Evolutionary conservation across 2,888 invertebrate species (phyloP), one percentile per base, ranked within the genome.

Genomic region (Cantharis lateralis): DNA sequence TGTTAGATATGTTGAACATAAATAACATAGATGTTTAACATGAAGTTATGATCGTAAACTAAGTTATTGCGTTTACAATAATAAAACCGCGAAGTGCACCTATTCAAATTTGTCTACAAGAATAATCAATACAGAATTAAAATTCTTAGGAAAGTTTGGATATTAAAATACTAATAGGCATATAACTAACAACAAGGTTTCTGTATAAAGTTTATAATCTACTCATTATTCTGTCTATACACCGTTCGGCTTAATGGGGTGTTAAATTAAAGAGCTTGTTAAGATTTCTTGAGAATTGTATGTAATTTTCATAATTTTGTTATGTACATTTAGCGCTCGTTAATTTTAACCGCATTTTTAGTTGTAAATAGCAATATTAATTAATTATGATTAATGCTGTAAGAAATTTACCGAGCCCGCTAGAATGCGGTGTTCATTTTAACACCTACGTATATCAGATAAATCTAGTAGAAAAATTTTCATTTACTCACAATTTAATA

Each of bases 191-290:
- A 70, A 18, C 10, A 24, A 70, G n/a, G 70, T 24, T 28, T 18
- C 20, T 62, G 16, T 16, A 48, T n/a, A 24, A 70, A 70, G 48
- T 26, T 24, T 62, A 20, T 48, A 20, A 69, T 70, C 70, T 74
- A 70, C 70, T 70, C 70, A 76, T 70, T 72, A 73, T 73, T 70
- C 70, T 73, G 70, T 72, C 70, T 73, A 73, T 72, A 73, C 73
- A 73, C 70, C 72, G 72, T 70, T 70, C 70, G 70, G 68, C 72
- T 72, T 76, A 76, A 76, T 76, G 72, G 73, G 68, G 76, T 73
- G 76, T 76, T 76, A 76, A 76, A 76, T 76, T 76, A 73, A 76
- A 73, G 73, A 73, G 73, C 76, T 73, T 70, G 76, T 76, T 76
- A 76, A 73, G 62, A 62, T 76, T 68, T 69, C 68, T 62, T 73